Percentiles rank a stretch among this genome's conserved stretches.
These are phyloP conservation scores for Cettia cetti DNA, from an alignment of 2,113 vertebrate species.

Conservation along the genomic window DNA sequence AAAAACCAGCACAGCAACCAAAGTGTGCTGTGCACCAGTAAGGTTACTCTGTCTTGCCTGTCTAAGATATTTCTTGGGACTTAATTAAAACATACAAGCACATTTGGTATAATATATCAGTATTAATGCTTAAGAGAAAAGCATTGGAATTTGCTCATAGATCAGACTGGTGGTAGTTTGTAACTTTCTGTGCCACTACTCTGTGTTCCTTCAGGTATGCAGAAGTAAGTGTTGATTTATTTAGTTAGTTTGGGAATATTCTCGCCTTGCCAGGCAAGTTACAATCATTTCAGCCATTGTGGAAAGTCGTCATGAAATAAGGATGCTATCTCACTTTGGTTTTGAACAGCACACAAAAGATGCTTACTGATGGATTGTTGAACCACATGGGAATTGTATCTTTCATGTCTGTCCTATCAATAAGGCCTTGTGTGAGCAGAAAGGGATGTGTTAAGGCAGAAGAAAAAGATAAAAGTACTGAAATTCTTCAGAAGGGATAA, in stretches of 20 bases:
- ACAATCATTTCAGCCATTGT: neutral
- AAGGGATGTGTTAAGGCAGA: neutral
- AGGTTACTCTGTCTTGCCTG: conserved; percentile 57
- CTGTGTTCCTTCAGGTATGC: neutral
- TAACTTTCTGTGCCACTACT: neutral
- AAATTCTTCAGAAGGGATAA: neutral
- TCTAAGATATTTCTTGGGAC: neutral
- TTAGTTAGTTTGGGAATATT: neutral
- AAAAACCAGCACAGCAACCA: conserved; percentile 26
- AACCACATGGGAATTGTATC: neutral
- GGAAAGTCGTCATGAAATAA: neutral
- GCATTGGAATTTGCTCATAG: neutral
- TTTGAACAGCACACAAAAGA: neutral
- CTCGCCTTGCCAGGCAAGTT: neutral
- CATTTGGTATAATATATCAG: conserved; percentile 51
- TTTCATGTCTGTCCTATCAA: neutral
- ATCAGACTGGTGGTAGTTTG: neutral
- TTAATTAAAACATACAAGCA: neutral
- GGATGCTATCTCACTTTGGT: neutral
- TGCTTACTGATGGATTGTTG: neutral
- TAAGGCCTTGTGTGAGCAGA: neutral
- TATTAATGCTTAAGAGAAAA: neutral
- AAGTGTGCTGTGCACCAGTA: conserved; percentile 25
- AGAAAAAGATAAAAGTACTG: neutral
- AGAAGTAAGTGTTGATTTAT: neutral